phyloP scores from a whole-genome alignment of 1,140 invertebrate species.

The Drosophila bocki region DNA sequence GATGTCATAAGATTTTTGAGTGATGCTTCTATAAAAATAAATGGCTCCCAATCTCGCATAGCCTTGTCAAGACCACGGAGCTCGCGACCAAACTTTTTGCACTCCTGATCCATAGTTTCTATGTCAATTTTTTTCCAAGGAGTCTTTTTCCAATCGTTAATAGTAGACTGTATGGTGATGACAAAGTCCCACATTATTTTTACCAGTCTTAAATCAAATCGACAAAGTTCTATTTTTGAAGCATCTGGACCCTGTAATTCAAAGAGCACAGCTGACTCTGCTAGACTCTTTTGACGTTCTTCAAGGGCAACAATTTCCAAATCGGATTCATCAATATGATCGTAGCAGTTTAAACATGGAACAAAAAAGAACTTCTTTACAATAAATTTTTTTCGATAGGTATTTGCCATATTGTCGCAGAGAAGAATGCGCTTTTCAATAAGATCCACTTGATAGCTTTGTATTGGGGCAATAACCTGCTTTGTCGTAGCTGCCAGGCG shows the following conservation, averaged over 20 bases:
- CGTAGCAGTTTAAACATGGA: conserved; percentile 90
- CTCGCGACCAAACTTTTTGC: conserved; percentile 95
- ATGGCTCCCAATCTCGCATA: conserved; percentile 91
- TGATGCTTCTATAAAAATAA: conserved; percentile 88
- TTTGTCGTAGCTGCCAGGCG: conserved; percentile 93
- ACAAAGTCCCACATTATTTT: conserved; percentile 97
- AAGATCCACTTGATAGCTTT: conserved; percentile 87
- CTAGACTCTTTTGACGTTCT: conserved; percentile 88
- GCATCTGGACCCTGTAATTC: conserved; percentile 94
- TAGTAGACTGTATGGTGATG: conserved; percentile 91
- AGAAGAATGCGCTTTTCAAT: conserved; percentile 88
- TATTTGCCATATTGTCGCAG: conserved; percentile 92
- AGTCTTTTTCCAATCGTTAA: conserved; percentile 96
- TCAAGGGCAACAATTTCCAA: conserved; percentile 90
- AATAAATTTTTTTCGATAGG: conserved; percentile 92
- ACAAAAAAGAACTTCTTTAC: conserved; percentile 89
- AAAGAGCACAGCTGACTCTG: conserved; percentile 92
- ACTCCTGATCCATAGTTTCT: conserved; percentile 97
- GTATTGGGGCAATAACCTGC: conserved; percentile 93
- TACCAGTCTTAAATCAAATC: conserved; percentile 91
- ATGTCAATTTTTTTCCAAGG: conserved; percentile 97
- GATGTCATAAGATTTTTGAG: conserved; percentile 95
- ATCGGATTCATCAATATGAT: conserved; percentile 90
- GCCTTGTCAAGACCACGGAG: conserved; percentile 94
- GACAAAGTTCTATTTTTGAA: conserved; percentile 90